A percentile compares a stretch with the other conserved stretches of the same genome.
Conservation (phyloP, 2,113 vertebrate species). For the Petrocephalus microphthalmus region DNA sequence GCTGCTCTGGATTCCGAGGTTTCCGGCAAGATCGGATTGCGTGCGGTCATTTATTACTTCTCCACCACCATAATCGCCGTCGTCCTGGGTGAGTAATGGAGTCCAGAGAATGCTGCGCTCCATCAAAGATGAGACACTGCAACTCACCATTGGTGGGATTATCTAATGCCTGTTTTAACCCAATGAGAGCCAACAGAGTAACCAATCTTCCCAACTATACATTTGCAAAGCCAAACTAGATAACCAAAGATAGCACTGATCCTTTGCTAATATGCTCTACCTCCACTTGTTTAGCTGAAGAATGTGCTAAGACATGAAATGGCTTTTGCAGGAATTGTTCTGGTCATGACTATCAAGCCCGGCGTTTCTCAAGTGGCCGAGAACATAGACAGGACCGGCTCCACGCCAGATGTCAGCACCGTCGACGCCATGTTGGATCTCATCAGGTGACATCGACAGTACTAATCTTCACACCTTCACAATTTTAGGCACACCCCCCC, state of each 20-base stretch:
- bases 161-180: not conserved
- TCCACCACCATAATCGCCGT: slow-evolving; percentile 87
- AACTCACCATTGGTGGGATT: not conserved
- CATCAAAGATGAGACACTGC: not conserved
- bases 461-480: not conserved
- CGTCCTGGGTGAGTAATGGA: slow-evolving; percentile 72
- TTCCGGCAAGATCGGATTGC: slow-evolving; percentile 88
- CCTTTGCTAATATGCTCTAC: not conserved
- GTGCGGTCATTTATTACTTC: slow-evolving; percentile 87
- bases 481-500: not conserved
- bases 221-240: not conserved
- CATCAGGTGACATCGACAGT: slow-evolving; percentile 67
- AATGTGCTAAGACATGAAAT: not conserved
- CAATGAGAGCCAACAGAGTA: not conserved
- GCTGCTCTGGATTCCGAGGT: slow-evolving; percentile 87
- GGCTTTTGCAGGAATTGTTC: slow-evolving; percentile 69
- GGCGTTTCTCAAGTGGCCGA: slow-evolving; percentile 76
- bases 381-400: slow-evolving; percentile 77
- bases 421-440: slow-evolving; percentile 90
- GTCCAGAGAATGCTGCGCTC: not conserved
- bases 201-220: not conserved
- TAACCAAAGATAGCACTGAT: not conserved
- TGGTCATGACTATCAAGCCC: slow-evolving; percentile 90
- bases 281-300: not conserved
- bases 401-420: slow-evolving; percentile 80